phyloP scores from a whole-genome alignment of 2,888 invertebrate genomes.

The Ceraclea dissimilis region DNA sequence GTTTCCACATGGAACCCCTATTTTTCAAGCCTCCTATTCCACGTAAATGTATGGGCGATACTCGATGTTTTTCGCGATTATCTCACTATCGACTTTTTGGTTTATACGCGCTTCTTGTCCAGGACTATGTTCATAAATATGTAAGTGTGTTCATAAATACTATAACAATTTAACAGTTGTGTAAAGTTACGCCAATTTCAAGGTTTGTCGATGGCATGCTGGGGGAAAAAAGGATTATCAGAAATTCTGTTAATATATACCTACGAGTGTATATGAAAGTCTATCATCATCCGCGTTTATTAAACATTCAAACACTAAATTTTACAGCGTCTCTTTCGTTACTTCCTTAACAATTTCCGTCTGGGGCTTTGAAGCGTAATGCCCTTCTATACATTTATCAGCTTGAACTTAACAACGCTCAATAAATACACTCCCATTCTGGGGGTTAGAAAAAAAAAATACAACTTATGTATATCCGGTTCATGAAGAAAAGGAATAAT shows the following conservation, averaged over 20 bases:
- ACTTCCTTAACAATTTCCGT: constrained; percentile 25
- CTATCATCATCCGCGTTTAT: constrained; percentile 17
- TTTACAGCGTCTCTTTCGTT: constrained; percentile 21
- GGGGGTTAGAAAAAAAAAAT: constrained; percentile 14
- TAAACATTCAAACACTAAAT: constrained; percentile 24
- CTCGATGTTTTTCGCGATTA: no score
- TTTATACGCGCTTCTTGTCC: no score
- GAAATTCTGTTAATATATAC: neutral
- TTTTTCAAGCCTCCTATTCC: no score
- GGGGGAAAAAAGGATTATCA: neutral
- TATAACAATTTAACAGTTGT: no score
- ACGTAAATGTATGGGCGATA: no score
- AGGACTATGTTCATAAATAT: neutral
- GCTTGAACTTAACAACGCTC: no score
- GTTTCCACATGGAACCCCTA: no score
- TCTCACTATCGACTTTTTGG: no score
- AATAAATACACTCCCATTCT: no score
- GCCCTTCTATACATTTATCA: constrained; percentile 19
- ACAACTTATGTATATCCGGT: constrained; percentile 17
- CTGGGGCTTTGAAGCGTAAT: constrained; percentile 20
- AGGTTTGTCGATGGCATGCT: no score
- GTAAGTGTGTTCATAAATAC: neutral
- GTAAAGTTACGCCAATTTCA: no score
- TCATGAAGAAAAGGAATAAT: neutral
- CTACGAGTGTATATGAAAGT: neutral